phyloP scores from a whole-genome alignment of 2,797 vertebrate species.

The Malurus leucopterus region DNA sequence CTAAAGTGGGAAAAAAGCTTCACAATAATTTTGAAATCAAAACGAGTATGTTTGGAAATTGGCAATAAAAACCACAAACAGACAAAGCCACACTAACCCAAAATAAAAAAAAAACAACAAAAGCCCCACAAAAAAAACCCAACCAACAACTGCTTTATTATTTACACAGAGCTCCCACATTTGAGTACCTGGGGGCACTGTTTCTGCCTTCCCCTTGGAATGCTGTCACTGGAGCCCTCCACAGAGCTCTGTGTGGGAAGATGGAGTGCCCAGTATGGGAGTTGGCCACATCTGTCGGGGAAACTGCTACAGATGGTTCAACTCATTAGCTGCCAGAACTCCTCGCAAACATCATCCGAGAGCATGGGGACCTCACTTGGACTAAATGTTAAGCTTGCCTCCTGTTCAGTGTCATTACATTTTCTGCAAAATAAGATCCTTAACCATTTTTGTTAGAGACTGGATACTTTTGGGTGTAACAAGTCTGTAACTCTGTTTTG shows the following conservation, averaged over 20 bases:
- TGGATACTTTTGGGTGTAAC: neutral
- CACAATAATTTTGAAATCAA: neutral
- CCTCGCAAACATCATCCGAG: slow-evolving; percentile 42
- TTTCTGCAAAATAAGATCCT: slow-evolving; percentile 19
- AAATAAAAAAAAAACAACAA: neutral
- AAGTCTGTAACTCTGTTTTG: neutral
- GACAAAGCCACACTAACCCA: neutral
- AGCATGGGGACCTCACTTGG: slow-evolving; percentile 52
- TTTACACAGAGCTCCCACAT: neutral
- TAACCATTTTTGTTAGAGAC: neutral
- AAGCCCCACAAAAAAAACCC: neutral
- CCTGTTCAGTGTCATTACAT: slow-evolving; percentile 55
- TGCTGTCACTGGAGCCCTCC: neutral
- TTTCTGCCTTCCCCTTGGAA: neutral
- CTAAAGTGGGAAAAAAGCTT: neutral
- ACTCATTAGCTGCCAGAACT: slow-evolving; percentile 63
- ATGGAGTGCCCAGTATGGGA: slow-evolving; percentile 3
- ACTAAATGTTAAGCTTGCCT: slow-evolving; percentile 56
- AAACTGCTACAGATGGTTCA: slow-evolving; percentile 65
- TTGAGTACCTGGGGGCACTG: neutral
- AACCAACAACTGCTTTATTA: neutral
- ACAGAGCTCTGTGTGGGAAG: slow-evolving; percentile 18
- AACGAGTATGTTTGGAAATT: neutral
- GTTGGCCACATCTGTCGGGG: slow-evolving; percentile 60
- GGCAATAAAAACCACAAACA: neutral